Evolutionary conservation across 2,888 invertebrate species (phyloP).

Genomic region (Linyphia triangularis): DNA sequence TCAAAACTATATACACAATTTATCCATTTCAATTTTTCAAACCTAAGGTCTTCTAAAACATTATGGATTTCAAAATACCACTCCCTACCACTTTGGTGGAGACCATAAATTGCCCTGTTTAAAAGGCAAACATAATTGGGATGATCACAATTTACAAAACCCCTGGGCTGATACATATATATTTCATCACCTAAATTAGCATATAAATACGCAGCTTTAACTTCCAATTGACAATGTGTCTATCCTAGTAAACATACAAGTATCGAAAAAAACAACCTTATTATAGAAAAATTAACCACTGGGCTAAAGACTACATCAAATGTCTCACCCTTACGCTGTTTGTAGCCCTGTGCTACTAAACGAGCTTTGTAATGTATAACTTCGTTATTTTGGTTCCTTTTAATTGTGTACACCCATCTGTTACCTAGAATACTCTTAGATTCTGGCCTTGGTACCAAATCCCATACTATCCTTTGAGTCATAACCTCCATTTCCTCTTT

Average conservation of each 20-base stretch:
- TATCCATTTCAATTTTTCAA: not conserved
- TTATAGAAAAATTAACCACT: slow-evolving; percentile 21
- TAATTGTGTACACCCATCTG: not conserved
- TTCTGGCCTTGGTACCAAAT: slow-evolving; percentile 6
- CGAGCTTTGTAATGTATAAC: slow-evolving; percentile 1
- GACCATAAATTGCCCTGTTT: slow-evolving; percentile 10
- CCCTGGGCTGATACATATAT: slow-evolving; percentile 6
- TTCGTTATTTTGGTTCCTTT: not conserved
- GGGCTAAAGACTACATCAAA: slow-evolving; percentile 30
- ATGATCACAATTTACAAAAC: too few species aligned
- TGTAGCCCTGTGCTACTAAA: slow-evolving; percentile 9
- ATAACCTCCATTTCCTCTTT: not conserved
- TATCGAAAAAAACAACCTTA: not conserved
- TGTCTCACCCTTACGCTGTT: not conserved
- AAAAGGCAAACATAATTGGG: too few species aligned
- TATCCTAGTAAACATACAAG: slow-evolving; percentile 4
- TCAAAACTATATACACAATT: slow-evolving; percentile 22
- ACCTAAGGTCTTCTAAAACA: not conserved
- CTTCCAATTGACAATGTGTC: slow-evolving; percentile 17
- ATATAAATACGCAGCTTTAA: slow-evolving; percentile 50
- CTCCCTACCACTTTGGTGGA: slow-evolving; percentile 4
- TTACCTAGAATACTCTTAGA: not conserved
- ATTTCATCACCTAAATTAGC: not conserved
- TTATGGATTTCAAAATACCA: slow-evolving; percentile 11
- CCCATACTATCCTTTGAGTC: not conserved